phyloP scores from a whole-genome alignment of 2,888 invertebrate genomes.

The Priocnemis perturbator region DNA sequence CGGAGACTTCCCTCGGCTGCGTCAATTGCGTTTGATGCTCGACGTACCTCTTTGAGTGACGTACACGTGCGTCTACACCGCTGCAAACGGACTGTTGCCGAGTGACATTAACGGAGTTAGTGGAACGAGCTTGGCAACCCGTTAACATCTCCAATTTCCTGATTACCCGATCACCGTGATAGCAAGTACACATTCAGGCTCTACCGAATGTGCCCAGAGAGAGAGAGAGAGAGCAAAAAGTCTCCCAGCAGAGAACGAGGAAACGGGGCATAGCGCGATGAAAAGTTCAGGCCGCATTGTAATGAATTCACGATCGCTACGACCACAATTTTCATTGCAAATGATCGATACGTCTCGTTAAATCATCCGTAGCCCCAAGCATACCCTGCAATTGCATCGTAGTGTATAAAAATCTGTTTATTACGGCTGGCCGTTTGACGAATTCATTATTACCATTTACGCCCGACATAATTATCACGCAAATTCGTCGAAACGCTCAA shows the following conservation, averaged over 20 bases:
- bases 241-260: not conserved
- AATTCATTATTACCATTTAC: too few relatives aligned
- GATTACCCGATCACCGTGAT: constrained; percentile 50
- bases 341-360: too few relatives aligned
- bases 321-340: too few relatives aligned
- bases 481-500: too few relatives aligned
- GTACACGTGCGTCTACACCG: constrained; percentile 11
- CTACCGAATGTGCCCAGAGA: not conserved
- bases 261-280: too few relatives aligned
- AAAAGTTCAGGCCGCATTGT: too few relatives aligned
- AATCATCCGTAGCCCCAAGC: too few relatives aligned
- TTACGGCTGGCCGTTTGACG: too few relatives aligned
- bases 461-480: too few relatives aligned
- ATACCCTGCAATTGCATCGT: too few relatives aligned
- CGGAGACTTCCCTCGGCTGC: not conserved
- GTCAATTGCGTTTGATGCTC: constrained; percentile 13
- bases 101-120: constrained; percentile 42
- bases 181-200: constrained; percentile 24
- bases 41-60: constrained; percentile 11
- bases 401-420: too few relatives aligned
- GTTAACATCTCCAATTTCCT: constrained; percentile 46
- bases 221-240: not conserved
- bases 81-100: constrained; percentile 26
- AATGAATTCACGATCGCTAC: too few relatives aligned
- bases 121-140: constrained; percentile 52